Conservation (phyloP, 2,113 vertebrate genomes). For the Pristiophorus japonicus region DNA sequence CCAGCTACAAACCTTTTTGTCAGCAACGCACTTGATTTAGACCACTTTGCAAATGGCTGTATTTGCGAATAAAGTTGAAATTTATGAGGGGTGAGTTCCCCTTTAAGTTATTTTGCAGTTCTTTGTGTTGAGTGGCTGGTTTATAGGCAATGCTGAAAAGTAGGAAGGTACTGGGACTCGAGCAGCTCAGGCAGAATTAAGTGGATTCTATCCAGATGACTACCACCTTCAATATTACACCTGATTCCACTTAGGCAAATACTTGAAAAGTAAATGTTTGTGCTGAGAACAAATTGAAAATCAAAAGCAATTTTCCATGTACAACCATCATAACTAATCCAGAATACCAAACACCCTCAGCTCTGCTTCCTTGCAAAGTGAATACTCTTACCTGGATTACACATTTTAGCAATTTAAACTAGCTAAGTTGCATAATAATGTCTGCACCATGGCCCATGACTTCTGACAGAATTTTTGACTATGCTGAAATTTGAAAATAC, state of each 20-base stretch:
- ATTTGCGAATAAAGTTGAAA: neutral
- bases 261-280: slow-evolving; percentile 28
- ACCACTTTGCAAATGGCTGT: no score
- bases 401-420: neutral
- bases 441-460: neutral
- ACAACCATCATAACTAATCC: neutral
- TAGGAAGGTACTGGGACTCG: neutral
- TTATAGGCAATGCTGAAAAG: neutral
- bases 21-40: neutral
- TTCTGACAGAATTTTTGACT: neutral
- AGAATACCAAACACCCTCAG: slow-evolving; percentile 19
- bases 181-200: neutral
- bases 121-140: neutral
- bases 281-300: slow-evolving; percentile 31
- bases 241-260: slow-evolving; percentile 29
- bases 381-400: neutral
- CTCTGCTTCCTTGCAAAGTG: neutral
- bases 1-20: neutral
- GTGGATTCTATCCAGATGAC: slow-evolving; percentile 19
- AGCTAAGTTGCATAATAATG: neutral
- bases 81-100: neutral
- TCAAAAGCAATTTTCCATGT: slow-evolving; percentile 11
- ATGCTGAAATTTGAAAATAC: neutral
- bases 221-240: slow-evolving; percentile 7
- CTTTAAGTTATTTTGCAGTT: neutral